Conservation (phyloP, 2,888 invertebrate genomes). For the Platypus cylindrus region DNA sequence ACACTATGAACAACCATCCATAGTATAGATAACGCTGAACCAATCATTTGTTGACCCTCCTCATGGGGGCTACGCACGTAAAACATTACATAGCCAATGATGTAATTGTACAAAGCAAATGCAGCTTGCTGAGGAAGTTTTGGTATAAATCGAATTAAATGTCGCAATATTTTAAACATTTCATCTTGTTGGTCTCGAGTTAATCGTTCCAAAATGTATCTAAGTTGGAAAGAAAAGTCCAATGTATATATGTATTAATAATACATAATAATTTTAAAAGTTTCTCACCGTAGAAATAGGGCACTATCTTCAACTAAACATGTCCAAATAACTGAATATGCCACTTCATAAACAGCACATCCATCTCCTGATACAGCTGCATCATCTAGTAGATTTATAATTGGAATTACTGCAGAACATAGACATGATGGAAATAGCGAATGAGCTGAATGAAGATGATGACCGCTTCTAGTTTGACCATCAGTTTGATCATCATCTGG, state of each 20-base stretch:
- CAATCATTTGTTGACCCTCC: constrained; percentile 86
- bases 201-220: constrained; percentile 84
- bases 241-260: neutral
- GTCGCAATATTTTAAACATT: constrained; percentile 85
- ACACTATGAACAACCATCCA: constrained; percentile 99
- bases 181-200: constrained; percentile 89
- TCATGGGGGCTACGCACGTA: constrained; percentile 95
- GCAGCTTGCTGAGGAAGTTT: constrained; percentile 94
- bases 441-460: constrained; percentile 83
- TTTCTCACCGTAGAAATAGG: constrained; percentile 62
- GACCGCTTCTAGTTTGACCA: constrained; percentile 59
- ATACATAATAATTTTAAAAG: neutral
- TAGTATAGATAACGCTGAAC: constrained; percentile 84
- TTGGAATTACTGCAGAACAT: constrained; percentile 90
- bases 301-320: constrained; percentile 95
- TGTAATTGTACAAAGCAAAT: constrained; percentile 94
- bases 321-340: constrained; percentile 94
- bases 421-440: constrained; percentile 94
- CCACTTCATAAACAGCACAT: constrained; percentile 91
- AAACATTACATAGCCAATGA: constrained; percentile 99
- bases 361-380: constrained; percentile 91
- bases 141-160: constrained; percentile 85
- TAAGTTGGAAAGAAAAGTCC: too few species aligned
- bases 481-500: constrained; percentile 40
- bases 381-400: constrained; percentile 89